A percentile compares a stretch with the other conserved stretches of the same genome.
Evolutionary conservation across 2,797 vertebrate species (phyloP).

Genomic region (Selene dorsalis): DNA sequence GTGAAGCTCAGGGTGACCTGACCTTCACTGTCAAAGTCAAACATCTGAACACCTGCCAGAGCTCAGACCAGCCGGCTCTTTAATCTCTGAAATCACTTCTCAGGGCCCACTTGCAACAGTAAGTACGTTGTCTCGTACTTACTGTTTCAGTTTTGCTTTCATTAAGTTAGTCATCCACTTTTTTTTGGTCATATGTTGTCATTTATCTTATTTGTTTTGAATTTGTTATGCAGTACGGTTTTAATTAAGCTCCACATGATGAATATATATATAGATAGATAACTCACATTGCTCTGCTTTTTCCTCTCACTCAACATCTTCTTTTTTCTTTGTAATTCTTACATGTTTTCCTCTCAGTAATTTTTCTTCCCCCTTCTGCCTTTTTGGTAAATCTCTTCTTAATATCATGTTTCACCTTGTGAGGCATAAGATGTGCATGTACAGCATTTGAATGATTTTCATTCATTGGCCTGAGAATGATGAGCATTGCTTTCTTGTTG

Average conservation of each 20-base stretch:
- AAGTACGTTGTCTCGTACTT: not conserved
- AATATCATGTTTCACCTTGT: not conserved
- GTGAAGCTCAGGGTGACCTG: constrained; percentile 34
- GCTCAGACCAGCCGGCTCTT: constrained; percentile 36
- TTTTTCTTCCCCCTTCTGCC: not conserved
- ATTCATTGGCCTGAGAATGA: no score
- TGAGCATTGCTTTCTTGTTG: not conserved
- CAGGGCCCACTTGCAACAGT: not conserved
- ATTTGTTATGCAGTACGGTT: not conserved
- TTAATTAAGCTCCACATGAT: not conserved
- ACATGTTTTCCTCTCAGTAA: not conserved
- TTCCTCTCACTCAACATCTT: not conserved
- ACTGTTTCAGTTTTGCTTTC: not conserved
- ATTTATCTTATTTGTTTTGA: constrained; percentile 1
- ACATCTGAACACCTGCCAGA: constrained; percentile 58
- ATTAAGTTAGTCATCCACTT: constrained; percentile 13
- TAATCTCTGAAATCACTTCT: constrained; percentile 49
- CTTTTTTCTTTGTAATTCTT: not conserved
- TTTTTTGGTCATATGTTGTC: not conserved
- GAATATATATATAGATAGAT: not conserved
- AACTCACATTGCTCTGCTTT: not conserved
- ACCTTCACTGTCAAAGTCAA: constrained; percentile 56
- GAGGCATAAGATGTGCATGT: not conserved
- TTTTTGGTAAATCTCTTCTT: not conserved
- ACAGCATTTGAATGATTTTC: not conserved